phyloP scores from a whole-genome alignment of 1,140 invertebrate species.

The roundworm (Caenorhabditis elegans) region DNA sequence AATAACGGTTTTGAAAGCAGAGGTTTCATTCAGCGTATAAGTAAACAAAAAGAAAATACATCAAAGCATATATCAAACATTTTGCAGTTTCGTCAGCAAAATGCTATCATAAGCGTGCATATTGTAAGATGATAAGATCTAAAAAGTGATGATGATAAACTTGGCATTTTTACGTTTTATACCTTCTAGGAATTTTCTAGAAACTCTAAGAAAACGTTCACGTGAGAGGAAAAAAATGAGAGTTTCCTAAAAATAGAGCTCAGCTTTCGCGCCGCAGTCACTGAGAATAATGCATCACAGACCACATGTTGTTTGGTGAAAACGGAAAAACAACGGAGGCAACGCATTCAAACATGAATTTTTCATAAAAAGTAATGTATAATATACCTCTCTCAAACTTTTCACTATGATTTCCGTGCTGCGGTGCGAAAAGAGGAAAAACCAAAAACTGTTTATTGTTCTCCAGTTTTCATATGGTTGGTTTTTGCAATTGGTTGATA shows the following conservation, averaged over 20 bases:
- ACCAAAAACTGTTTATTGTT: slow-evolving; percentile 28
- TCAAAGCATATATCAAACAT: too few relatives aligned
- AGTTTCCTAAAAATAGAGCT: not conserved
- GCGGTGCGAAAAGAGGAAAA: not conserved
- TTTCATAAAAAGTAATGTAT: too few relatives aligned
- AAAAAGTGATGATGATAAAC: too few relatives aligned
- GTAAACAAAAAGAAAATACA: too few relatives aligned
- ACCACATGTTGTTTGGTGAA: not conserved
- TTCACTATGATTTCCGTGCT: not conserved
- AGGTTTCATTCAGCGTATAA: too few relatives aligned
- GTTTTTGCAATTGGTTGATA: not conserved
- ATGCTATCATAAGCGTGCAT: too few relatives aligned
- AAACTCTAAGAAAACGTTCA: not conserved
- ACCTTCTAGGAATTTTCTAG: not conserved
- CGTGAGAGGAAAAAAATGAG: not conserved
- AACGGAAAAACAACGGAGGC: not conserved
- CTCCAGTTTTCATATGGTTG: not conserved
- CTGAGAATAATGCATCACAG: not conserved
- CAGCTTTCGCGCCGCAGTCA: not conserved
- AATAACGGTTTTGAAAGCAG: too few relatives aligned
- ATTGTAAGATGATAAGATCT: too few relatives aligned
- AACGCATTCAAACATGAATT: not conserved
- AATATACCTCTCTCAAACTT: too few relatives aligned
- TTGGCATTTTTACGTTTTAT: too few relatives aligned
- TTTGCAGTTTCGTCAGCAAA: too few relatives aligned